Evolutionary conservation across 2,888 invertebrate genomes (phyloP).

Genomic region (Tyria jacobaeae): DNA sequence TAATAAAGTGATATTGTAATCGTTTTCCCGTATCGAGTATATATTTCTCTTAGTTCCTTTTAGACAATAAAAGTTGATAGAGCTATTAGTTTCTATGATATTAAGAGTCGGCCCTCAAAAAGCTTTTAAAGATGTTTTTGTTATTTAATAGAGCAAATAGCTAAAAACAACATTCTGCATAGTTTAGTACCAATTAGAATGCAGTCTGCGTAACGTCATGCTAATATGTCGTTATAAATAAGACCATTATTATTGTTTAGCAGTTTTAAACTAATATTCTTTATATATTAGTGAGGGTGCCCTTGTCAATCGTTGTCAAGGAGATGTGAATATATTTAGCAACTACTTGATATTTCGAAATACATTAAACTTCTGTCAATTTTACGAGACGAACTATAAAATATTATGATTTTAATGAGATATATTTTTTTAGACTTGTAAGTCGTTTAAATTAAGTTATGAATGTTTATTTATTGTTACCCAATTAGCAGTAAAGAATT

Average conservation of each 20-base stretch:
- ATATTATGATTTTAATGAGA: not conserved
- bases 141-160: too few species aligned
- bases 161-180: too few species aligned
- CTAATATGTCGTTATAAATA: too few species aligned
- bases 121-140: too few species aligned
- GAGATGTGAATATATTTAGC: constrained; percentile 24
- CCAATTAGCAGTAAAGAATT: not conserved
- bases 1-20: too few species aligned
- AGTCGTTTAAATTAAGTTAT: not conserved
- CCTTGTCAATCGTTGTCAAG: constrained; percentile 37
- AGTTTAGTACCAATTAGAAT: too few species aligned
- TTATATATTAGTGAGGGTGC: constrained; percentile 18
- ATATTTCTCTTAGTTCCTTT: too few species aligned
- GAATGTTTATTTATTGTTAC: not conserved
- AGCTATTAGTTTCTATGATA: too few species aligned
- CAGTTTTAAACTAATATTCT: not conserved
- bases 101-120: too few species aligned
- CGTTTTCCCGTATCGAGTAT: too few species aligned
- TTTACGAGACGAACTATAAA: constrained; percentile 28
- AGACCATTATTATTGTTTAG: not conserved
- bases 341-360: constrained; percentile 35
- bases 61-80: too few species aligned
- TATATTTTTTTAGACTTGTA: not conserved
- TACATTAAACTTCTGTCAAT: constrained; percentile 27
- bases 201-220: too few species aligned